Evolutionary conservation across 1,140 invertebrate genomes (phyloP), one percentile per base, ranked within the genome.

Genomic region (Rhynchophorus ferrugineus): DNA sequence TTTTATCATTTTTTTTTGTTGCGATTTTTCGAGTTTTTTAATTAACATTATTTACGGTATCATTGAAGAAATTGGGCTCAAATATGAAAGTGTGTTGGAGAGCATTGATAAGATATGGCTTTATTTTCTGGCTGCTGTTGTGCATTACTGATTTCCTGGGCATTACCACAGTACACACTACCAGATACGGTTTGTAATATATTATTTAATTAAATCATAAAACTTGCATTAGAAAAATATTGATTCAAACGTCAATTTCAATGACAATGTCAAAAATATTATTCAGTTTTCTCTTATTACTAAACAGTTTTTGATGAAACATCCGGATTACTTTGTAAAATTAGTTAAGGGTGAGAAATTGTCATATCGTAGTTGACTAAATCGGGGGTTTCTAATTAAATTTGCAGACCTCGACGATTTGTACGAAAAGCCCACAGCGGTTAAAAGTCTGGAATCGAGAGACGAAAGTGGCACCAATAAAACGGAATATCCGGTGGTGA

Each of bases 41-140:
- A n/a, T n/a, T n/a, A n/a, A n/a, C n/a, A n/a, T n/a, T n/a, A n/a
- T n/a, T n/a, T n/a, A n/a, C n/a, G n/a, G n/a, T n/a, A n/a, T n/a
- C n/a, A n/a, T n/a, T n/a, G n/a, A n/a, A n/a, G n/a, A n/a, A n/a
- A n/a, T n/a, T n/a, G n/a, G n/a, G n/a, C n/a, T n/a, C n/a, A 29
- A 29, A 29, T 29, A 62, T 61, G 59, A 51, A 55, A 11, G 43
- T 63, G 14, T 52, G 56, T 49, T 63, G 61, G 61, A 62, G 49
- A 45, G 54, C 57, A 3, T 41, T 62, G 9, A 19, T 62, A 1
- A 48, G 53, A 19, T 50, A 59, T 39, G 61, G 59, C 11, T 53
- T 53, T 17, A 38, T 55, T 5, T 61, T 62, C 35, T 62, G 61
- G 61, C 20, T 57, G 7, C 17, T 58, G 8, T 44, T 62, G 3